phyloP scores from a whole-genome alignment of 1,140 invertebrate genomes.

The Mizuhopecten yessoensis region DNA sequence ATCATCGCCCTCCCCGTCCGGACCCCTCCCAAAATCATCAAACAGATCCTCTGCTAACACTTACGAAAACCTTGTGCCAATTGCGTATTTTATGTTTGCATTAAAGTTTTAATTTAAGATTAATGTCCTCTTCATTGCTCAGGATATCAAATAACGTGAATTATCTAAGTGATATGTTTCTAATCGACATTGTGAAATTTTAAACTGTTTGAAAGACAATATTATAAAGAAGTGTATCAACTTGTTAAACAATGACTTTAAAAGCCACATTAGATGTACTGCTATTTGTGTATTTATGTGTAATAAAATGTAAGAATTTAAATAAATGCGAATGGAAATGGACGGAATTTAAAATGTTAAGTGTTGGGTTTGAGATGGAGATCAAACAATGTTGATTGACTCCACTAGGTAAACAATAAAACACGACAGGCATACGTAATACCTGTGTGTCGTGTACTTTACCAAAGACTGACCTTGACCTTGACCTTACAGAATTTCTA shows the following conservation, averaged over 20 bases:
- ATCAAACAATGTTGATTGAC: slow-evolving; percentile 5
- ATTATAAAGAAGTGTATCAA: neutral
- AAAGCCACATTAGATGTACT: neutral
- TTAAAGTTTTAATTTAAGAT: slow-evolving; percentile 4
- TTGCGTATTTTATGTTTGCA: neutral
- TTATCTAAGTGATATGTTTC: neutral
- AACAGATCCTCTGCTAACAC: no score
- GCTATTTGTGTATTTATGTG: neutral
- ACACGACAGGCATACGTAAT: neutral
- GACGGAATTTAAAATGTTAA: neutral
- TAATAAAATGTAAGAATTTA: slow-evolving; percentile 9
- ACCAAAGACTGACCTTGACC: neutral
- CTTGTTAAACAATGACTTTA: slow-evolving; percentile 1
- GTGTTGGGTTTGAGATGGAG: neutral
- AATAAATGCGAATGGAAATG: slow-evolving; percentile 28
- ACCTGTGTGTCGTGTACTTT: neutral
- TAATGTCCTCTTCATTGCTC: neutral
- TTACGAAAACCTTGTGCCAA: no score
- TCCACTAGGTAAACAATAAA: neutral
- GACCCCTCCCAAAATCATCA: no score
- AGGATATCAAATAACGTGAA: neutral
- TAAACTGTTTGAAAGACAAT: neutral
- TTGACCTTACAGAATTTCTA: neutral
- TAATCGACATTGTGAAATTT: neutral
- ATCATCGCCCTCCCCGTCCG: no score